phyloP scores from a whole-genome alignment of 2,797 vertebrate species.

The Hydrophis major region DNA sequence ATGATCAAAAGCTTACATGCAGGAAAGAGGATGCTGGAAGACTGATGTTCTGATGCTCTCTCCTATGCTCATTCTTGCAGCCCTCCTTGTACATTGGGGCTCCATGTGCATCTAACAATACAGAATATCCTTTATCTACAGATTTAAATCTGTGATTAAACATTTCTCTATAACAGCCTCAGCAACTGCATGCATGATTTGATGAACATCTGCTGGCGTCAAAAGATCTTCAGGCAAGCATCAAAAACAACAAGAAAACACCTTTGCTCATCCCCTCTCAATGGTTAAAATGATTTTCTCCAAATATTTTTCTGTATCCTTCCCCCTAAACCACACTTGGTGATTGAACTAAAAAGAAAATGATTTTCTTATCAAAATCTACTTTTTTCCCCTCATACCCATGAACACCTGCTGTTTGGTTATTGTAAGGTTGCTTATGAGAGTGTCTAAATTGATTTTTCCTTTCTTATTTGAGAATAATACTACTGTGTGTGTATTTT shows the following conservation, averaged over 20 bases:
- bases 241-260: not conserved
- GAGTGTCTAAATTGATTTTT: conserved; percentile 34
- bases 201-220: conserved; percentile 13
- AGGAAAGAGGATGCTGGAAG: not conserved
- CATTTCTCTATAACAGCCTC: conserved; percentile 3
- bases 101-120: not conserved
- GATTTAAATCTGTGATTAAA: conserved; percentile 4
- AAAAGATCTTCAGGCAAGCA: conserved; percentile 22
- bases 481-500: not conserved
- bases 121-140: not conserved
- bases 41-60: not conserved
- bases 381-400: not conserved
- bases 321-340: not conserved
- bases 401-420: conserved; percentile 26
- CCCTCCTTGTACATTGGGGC: not conserved
- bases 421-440: conserved; percentile 28
- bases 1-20: not conserved
- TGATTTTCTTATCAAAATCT: conserved; percentile 29
- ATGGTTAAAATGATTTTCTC: conserved; percentile 30
- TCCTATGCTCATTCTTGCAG: not conserved
- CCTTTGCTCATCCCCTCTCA: not conserved
- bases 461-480: conserved; percentile 20
- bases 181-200: not conserved
- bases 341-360: conserved; percentile 28
- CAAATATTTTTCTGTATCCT: conserved; percentile 6